Conservation (phyloP, 2,113 vertebrate species). For the Trogon melanurus region DNA sequence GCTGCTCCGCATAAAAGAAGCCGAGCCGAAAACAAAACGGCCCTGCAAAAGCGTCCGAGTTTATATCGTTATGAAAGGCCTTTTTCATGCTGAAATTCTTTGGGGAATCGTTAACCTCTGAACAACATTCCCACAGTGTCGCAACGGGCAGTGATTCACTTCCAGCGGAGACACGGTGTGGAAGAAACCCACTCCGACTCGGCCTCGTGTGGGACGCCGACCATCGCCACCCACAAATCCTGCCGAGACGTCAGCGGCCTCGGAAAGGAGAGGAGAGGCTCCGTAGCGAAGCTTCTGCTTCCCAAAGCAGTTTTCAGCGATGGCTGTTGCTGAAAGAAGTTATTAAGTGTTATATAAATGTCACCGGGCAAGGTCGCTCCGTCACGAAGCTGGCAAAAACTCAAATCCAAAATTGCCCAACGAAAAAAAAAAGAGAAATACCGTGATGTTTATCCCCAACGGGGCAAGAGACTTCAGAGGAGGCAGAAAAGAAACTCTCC, state of each 20-base stretch:
- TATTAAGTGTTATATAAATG: background rate
- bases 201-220: background rate
- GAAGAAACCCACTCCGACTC: background rate
- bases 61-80: background rate
- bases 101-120: background rate
- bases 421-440: background rate
- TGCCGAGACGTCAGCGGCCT: background rate
- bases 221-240: background rate
- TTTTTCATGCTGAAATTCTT: background rate
- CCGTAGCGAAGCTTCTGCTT: rapidly evolving
- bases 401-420: background rate
- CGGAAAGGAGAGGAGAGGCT: background rate
- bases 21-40: background rate
- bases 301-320: background rate
- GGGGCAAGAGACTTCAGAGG: background rate
- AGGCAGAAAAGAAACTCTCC: background rate
- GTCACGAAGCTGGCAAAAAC: background rate
- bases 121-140: background rate
- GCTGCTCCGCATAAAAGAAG: background rate
- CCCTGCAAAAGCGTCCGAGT: background rate
- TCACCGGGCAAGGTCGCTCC: background rate
- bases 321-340: background rate
- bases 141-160: background rate
- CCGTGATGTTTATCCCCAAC: background rate
- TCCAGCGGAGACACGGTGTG: background rate